Conservation (phyloP, 92 coral and sea anemone genomes). For the Heteractis magnifica region DNA sequence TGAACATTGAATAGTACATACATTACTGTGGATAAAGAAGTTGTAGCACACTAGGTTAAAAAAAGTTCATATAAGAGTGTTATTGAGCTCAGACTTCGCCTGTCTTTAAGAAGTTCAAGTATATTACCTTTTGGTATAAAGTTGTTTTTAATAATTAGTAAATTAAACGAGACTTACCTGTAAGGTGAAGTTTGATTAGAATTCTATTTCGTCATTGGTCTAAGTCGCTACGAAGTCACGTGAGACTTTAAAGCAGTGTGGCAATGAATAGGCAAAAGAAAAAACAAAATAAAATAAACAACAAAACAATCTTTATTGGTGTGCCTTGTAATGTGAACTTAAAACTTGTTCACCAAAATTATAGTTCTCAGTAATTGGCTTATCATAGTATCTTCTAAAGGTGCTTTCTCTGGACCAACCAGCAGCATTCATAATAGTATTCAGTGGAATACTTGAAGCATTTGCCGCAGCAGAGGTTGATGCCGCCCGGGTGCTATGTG, state of each 20-base stretch:
- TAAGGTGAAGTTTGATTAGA: no score
- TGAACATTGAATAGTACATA: no score
- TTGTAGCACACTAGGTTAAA: no score
- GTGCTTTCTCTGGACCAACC: slow-evolving; percentile 42
- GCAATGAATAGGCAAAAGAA: slow-evolving; percentile 41
- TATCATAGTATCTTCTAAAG: slow-evolving; percentile 30
- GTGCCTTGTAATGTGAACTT: not conserved
- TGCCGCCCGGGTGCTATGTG: slow-evolving; percentile 50
- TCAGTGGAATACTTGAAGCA: slow-evolving; percentile 12
- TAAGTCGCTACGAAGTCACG: no score
- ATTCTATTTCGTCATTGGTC: no score
- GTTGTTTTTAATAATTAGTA: no score
- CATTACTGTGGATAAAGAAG: no score
- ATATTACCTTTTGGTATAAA: no score
- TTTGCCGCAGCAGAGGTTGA: slow-evolving; percentile 29
- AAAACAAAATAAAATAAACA: slow-evolving; percentile 1
- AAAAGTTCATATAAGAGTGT: no score
- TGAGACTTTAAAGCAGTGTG: slow-evolving; percentile 30
- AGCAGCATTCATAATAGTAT: slow-evolving; percentile 36
- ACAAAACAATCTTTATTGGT: slow-evolving; percentile 14
- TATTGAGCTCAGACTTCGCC: no score
- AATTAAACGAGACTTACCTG: no score
- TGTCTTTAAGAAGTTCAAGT: no score
- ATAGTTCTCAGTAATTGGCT: slow-evolving; percentile 15
- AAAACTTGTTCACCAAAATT: slow-evolving; percentile 35